Conservation (phyloP, 37 sponge, comb jelly and placozoan genomes). For the Haliclona indistincta region DNA sequence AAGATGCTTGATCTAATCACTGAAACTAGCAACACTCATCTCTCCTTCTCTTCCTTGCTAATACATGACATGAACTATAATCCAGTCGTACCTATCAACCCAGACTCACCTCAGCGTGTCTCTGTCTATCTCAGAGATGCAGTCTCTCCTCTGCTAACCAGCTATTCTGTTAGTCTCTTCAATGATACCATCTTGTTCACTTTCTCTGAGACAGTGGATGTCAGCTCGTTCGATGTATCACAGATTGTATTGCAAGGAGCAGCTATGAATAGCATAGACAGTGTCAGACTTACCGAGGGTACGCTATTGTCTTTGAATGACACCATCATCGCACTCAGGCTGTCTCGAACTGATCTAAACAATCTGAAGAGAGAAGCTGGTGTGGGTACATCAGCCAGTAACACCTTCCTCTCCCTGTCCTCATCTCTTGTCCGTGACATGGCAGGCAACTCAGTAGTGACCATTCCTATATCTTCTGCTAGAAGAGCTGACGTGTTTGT, state of each 20-base stretch:
- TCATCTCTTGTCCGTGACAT: conserved; percentile 63
- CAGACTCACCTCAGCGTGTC: conserved; percentile 40
- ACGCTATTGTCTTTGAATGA: conserved; percentile 27
- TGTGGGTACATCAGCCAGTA: conserved; percentile 43
- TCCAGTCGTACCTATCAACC: conserved; percentile 37
- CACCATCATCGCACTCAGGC: conserved; percentile 50
- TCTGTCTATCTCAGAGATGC: conserved; percentile 44
- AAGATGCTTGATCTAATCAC: conserved; percentile 57
- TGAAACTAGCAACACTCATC: conserved; percentile 42
- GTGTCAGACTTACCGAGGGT: conserved; percentile 30
- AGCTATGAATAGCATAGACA: background rate
- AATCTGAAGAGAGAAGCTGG: conserved; percentile 57
- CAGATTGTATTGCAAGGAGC: conserved; percentile 60
- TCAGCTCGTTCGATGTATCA: conserved; percentile 45
- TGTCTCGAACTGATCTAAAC: conserved; percentile 62
- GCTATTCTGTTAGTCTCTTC: conserved; percentile 50
- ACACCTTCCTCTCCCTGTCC: conserved; percentile 37
- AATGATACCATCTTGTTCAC: conserved; percentile 36
- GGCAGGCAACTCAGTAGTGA: conserved; percentile 55
- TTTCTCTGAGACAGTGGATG: conserved; percentile 80
- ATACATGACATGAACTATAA: conserved; percentile 69
- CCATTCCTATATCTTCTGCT: conserved; percentile 30
- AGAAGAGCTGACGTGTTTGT: conserved; percentile 18
- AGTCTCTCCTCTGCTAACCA: conserved; percentile 42
- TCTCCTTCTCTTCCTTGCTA: conserved; percentile 36